Conservation (phyloP, 2,113 vertebrate species). For the Gambusia holbrooki region DNA sequence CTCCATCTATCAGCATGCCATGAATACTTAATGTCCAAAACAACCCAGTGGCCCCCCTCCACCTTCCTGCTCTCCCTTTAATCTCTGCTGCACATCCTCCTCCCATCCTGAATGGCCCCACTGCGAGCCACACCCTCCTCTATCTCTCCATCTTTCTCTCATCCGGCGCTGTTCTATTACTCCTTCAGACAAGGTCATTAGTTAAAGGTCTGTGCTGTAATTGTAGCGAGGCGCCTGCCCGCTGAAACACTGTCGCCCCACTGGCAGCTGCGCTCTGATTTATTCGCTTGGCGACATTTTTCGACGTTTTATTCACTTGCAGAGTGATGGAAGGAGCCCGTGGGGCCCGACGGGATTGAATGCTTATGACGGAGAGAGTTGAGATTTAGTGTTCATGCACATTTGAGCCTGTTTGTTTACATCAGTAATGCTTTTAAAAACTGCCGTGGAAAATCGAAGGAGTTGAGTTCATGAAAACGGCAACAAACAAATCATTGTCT, state of each 20-base stretch:
- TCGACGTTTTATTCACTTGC: slow-evolving; percentile 39
- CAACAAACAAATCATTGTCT: neutral
- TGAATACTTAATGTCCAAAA: slow-evolving; percentile 55
- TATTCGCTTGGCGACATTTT: slow-evolving; percentile 38
- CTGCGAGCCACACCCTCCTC: slow-evolving; percentile 37
- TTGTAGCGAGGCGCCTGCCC: slow-evolving; percentile 45
- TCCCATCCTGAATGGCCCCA: neutral
- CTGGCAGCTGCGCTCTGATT: slow-evolving; percentile 56
- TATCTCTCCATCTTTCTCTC: slow-evolving; percentile 32
- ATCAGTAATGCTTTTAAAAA: slow-evolving; percentile 17
- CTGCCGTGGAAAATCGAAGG: neutral
- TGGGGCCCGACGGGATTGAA: slow-evolving; percentile 18
- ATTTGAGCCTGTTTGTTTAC: slow-evolving; percentile 53
- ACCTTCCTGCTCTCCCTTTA: neutral
- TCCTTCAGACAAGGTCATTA: slow-evolving; percentile 52
- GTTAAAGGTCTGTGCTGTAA: slow-evolving; percentile 45
- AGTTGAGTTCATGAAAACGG: slow-evolving; percentile 1
- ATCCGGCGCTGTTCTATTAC: slow-evolving; percentile 28
- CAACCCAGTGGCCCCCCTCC: neutral
- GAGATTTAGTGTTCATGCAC: slow-evolving; percentile 36
- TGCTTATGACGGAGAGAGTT: slow-evolving; percentile 28
- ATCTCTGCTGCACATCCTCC: slow-evolving; percentile 40
- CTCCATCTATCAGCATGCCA: slow-evolving; percentile 31
- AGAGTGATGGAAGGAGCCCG: slow-evolving; percentile 55
- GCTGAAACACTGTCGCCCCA: slow-evolving; percentile 39